Evolutionary conservation across 2,888 invertebrate species (phyloP), one percentile per base, ranked within the genome.

Genomic region (Erebia palarica): DNA sequence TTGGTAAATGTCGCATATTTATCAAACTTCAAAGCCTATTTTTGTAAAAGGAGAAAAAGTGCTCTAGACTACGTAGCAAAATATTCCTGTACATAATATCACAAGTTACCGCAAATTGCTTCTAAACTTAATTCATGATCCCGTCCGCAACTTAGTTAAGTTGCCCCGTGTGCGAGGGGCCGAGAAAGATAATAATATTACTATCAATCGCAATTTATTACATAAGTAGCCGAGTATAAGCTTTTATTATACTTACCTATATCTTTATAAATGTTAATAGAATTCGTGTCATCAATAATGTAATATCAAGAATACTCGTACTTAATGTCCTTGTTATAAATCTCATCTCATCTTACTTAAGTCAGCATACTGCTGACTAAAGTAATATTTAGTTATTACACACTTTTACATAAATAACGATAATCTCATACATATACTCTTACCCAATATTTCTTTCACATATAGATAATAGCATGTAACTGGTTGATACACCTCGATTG

Each of bases 121-220:
- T 69, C 64, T 69, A 73, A 75, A 71, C 66, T 69, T 71, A 69
- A 75, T 72, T 75, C 71, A 69, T 55, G 65, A 65, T 57, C 57
- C 64, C 69, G 69, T 65, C 73, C 71, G 51, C 75, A 75, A 75
- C 75, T 71, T 69, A 69, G 75, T 75, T 75, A 71, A 68, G 69
- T 71, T 69, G 64, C 57, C 61, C 65, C 73, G 64, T 61, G 70
- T 71, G 47, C 69, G 69, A 71, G 63, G 55, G 49, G 68, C 63
- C 65, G 64, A 66, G 66, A 74, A 69, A 68, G 63, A 72, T 72
- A 74, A 74, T 74, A 57, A 49, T 47, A 69, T 74, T 72, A 72
- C 68, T 70, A 70, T 71, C 61, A 68, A 69, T 67, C 59, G 61
- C 61, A 63, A 69, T 73, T 68, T 74, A 59, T 67, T 71, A 68